A percentile compares a stretch with the other conserved stretches of the same genome.
Conservation (phyloP, 2,113 vertebrate species). For the Oreochromis aureus region DNA sequence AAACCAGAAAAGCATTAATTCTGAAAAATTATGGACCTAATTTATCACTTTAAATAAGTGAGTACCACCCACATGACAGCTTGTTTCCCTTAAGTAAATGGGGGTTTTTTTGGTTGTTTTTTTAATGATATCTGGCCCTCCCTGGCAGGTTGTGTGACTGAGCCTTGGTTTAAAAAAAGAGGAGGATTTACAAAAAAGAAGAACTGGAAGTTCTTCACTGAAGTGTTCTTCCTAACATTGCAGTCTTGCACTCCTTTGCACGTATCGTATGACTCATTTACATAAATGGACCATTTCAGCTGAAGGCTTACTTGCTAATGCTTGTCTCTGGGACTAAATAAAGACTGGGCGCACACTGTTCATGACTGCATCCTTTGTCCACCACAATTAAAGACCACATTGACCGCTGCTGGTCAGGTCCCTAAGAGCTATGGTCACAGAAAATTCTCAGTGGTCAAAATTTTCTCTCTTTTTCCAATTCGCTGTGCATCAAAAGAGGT, state of each 20-base stretch:
- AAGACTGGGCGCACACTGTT: slow-evolving; percentile 23
- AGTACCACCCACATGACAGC: slow-evolving; percentile 41
- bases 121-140: background rate
- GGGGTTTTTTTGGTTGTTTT: background rate
- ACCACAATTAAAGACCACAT: slow-evolving; percentile 41
- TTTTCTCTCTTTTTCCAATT: slow-evolving; percentile 13
- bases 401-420: slow-evolving; percentile 50
- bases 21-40: slow-evolving; percentile 27
- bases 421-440: slow-evolving; percentile 35
- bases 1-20: slow-evolving; percentile 30
- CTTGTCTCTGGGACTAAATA: slow-evolving; percentile 4
- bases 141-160: background rate
- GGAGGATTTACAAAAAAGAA: background rate
- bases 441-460: slow-evolving; percentile 41
- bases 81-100: slow-evolving; percentile 11
- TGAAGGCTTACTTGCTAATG: slow-evolving; percentile 2
- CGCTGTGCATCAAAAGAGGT: slow-evolving; percentile 24
- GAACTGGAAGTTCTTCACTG: background rate
- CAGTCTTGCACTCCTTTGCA: background rate
- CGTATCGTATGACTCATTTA: background rate
- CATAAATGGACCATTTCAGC: background rate
- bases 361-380: slow-evolving; percentile 39
- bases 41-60: slow-evolving; percentile 37
- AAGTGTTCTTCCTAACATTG: background rate
- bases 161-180: background rate